Evolutionary conservation across 2,888 invertebrate genomes (phyloP), one percentile per base, ranked within the genome.

Genomic region (Trachelus troglodyta): DNA sequence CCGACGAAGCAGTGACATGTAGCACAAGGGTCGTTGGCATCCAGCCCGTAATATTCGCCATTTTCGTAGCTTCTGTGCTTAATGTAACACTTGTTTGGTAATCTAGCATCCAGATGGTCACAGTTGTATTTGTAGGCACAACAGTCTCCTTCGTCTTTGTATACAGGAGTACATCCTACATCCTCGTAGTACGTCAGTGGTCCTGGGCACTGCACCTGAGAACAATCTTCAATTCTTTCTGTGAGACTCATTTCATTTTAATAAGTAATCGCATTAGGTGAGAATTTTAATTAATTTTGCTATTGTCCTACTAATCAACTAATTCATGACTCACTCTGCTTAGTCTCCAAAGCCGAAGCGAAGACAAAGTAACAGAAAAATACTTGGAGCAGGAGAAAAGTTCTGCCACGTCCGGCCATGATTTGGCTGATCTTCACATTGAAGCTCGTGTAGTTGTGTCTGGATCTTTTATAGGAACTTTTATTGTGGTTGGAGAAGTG

Each of bases 51-150:
- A 0, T 0, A 0, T 11, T 90, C 87, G 0, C 86, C 85, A n/a
- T 87, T 73, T 6, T 74, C 76, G 69, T 90, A 90, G 23, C 73
- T 83, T 12, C 86, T 75, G 1, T 81, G 84, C 33, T 89, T 88
- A 3, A 81, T 74, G 34, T 89, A 87, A 77, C 90, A 90, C 75
- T 89, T 89, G 33, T 86, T 74, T 0, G 35, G 69, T 1, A 84
- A 79, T 75, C 86, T 80, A 0, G 34, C 34, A 12, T 84, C 77
- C 40, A 90, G 73, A 69, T 87, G 82, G n/a, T 83, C 83, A 73
- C 90, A 90, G 31, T 90, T 79, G 80, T 86, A 90, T 35, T 77
- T 81, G 3, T 75, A 69, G 11, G 90, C 80, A 77, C 90, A 90
- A 56, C 87, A 87, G 33, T 85, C 86, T 1, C 37, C 83, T 0